Evolutionary conservation across 2,113 vertebrate species (phyloP).

Genomic region (Psephotus haematonotus): DNA sequence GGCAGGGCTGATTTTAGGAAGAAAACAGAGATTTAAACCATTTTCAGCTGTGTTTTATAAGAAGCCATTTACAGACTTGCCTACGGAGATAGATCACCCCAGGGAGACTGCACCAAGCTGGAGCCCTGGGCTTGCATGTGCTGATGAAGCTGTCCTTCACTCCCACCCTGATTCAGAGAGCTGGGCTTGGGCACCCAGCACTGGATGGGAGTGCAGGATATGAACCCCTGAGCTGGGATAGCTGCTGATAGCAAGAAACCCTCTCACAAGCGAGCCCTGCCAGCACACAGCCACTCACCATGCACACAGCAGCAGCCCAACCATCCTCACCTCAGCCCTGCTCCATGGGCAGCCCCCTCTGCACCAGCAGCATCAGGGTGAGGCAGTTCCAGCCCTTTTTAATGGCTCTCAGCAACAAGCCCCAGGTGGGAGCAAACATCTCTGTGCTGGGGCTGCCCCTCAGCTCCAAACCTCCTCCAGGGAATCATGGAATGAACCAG

Average conservation of each 20-base stretch:
- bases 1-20: background rate
- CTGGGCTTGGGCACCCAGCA: background rate
- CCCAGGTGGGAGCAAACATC: accelerated
- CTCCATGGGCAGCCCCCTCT: background rate
- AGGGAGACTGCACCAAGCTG: background rate
- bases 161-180: too few relatives aligned
- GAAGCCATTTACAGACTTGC: background rate
- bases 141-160: background rate
- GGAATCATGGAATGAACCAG: background rate
- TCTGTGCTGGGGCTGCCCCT: background rate
- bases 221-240: background rate
- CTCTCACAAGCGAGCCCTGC: background rate
- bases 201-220: accelerated
- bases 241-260: accelerated
- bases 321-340: background rate
- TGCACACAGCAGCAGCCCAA: background rate
- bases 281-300: accelerated
- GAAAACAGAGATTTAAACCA: background rate
- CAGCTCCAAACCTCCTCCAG: background rate
- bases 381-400: background rate
- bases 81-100: background rate
- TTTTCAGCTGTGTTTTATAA: background rate
- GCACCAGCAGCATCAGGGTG: background rate
- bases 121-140: background rate
- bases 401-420: background rate